phyloP scores from a whole-genome alignment of 2,113 vertebrate species.

The Nymphicus hollandicus region DNA sequence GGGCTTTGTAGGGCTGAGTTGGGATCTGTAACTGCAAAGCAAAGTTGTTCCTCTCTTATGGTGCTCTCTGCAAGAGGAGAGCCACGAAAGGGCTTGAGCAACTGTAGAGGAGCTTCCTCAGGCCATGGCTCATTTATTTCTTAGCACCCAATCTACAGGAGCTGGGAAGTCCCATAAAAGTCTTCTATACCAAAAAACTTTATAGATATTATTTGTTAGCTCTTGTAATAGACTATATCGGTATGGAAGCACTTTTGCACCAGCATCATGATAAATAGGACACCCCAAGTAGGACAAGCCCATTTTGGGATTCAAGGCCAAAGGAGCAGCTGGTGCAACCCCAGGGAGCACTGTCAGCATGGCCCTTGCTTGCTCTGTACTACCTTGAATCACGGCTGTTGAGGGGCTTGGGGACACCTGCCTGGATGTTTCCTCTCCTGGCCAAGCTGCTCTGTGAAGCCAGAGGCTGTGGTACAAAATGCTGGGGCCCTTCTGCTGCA shows the following conservation, averaged over 20 bases:
- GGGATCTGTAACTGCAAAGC: neutral
- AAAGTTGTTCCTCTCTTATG: accelerated
- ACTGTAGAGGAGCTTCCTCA: neutral
- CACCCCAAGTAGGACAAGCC: neutral
- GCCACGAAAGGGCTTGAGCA: neutral
- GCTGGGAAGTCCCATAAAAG: neutral
- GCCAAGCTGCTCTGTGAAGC: neutral
- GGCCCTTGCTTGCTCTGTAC: neutral
- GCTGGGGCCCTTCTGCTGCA: neutral
- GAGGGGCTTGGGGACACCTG: neutral
- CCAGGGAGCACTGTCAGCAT: neutral
- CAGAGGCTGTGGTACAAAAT: neutral
- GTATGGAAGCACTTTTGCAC: neutral
- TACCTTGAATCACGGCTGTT: neutral
- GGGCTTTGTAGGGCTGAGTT: neutral
- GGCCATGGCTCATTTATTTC: neutral
- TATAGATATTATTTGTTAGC: neutral
- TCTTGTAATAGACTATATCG: neutral
- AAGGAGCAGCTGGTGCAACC: neutral
- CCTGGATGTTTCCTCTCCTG: neutral
- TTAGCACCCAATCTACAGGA: neutral
- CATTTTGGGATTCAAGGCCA: neutral
- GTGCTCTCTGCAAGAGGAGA: neutral
- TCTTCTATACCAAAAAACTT: neutral
- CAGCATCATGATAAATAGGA: neutral